A percentile compares a stretch with the other conserved stretches of the same genome.
These are phyloP conservation scores for Coronaproctus castanopsis DNA, from an alignment of 2,888 invertebrate genomes.

Conservation along the genomic window DNA sequence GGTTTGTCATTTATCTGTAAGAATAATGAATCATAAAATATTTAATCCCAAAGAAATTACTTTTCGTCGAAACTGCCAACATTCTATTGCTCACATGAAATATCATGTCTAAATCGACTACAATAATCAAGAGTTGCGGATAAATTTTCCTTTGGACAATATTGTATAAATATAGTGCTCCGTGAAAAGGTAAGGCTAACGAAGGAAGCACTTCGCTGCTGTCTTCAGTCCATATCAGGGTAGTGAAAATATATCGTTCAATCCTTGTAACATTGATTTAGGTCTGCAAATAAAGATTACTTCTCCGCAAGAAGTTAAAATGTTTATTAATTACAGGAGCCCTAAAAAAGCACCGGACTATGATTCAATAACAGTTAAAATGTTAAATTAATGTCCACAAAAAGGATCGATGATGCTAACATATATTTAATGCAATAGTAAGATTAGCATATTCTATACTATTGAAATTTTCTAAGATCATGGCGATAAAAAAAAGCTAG, in stretches of 20 bases:
- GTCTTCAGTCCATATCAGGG: not conserved
- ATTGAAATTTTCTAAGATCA: not conserved
- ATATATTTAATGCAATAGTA: not conserved
- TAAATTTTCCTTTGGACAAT: too few species aligned
- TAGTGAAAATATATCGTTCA: not conserved
- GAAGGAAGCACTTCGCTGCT: not conserved
- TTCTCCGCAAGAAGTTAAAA: not conserved
- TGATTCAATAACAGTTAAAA: not conserved
- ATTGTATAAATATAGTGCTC: too few species aligned
- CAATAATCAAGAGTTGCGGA: too few species aligned
- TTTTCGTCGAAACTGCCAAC: too few species aligned
- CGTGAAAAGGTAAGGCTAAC: not conserved
- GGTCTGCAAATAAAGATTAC: not conserved
- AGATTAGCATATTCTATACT: not conserved
- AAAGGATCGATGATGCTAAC: not conserved
- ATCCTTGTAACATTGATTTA: not conserved
- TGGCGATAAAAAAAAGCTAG: not conserved
- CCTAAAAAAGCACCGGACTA: not conserved
- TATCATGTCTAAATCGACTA: too few species aligned
- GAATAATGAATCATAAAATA: too few species aligned
- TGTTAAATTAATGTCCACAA: not conserved
- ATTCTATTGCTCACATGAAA: too few species aligned
- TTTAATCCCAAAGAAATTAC: too few species aligned
- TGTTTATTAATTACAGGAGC: not conserved
- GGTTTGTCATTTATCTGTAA: too few species aligned